Base-by-base conservation (phyloP, 1,140 invertebrate genomes). In the Penaeus chinensis region DNA sequence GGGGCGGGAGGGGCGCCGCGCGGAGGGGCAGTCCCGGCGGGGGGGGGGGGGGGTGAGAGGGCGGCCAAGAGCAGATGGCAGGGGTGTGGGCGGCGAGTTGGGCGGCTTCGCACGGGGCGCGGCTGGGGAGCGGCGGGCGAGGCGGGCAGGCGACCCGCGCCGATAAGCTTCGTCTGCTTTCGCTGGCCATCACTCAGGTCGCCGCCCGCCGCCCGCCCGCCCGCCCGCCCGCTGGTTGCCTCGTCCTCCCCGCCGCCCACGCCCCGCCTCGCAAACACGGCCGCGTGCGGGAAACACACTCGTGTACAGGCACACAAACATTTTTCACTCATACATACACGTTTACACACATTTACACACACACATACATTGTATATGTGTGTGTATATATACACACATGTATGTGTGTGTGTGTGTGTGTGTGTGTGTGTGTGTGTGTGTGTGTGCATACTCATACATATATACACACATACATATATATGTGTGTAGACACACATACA, bases 81-180 rank as follows among this genome's bases (percentile, higher is more conserved):
- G 11, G 54, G 54, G 54, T 54, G 54, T 54, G 54, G 54, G 54
- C 54, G 54, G 54, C 54, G 54, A 54, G 54, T 54, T 54, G 54
- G 54, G 54, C 54, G 54, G 54, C 54, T 54, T 54, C 54, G 54
- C 54, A 54, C 54, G 54, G 54, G 54, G 5, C 47, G 18, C 47
- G 24, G 19, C 13, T 3, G 19, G 18, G 76, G 32, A 54, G 76
- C 22, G 22, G 37, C 37, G 76, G 76, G 32, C 76, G 37, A 47
- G 77, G 47, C 47, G 24, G 77, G 19, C 54, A 16, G 76, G 19
- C 76, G 24, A 47, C 77, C 77, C 77, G 77, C 37, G 16, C 77
- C 77, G 77, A 79, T 79, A 79, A 79, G 77, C 77, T 79, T 79
- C 77, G 77, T 79, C 77, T 79, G 77, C 77, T 79, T 79, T 79